Percentiles rank a stretch among this genome's conserved stretches.
Evolutionary conservation across 2,888 invertebrate species (phyloP).

Genomic region (Ischnus inquisitorius): DNA sequence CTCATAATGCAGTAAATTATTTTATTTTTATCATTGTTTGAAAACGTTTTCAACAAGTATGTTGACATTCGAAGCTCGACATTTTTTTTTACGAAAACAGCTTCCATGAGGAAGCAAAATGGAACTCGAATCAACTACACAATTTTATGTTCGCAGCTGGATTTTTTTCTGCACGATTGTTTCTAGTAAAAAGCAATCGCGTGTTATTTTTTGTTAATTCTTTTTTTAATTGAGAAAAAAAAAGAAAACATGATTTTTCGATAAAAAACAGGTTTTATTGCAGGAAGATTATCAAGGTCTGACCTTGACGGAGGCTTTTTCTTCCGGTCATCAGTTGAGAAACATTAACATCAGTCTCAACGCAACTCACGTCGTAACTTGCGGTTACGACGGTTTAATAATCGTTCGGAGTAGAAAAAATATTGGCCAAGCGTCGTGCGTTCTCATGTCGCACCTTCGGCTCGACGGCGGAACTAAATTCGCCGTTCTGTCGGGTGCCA

Average conservation of each 20-base stretch:
- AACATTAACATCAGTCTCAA: constrained; percentile 79
- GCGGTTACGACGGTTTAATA: constrained; percentile 85
- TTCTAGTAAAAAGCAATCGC: too few species aligned
- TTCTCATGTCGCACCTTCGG: constrained; percentile 85
- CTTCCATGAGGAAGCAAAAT: too few species aligned
- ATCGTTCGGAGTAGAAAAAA: constrained; percentile 80
- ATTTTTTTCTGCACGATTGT: too few species aligned
- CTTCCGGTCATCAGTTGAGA: constrained; percentile 84
- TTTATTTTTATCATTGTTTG: not conserved
- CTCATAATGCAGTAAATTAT: not conserved
- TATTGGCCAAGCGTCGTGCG: constrained; percentile 75
- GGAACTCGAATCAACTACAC: too few species aligned
- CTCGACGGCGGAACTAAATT: constrained; percentile 85
- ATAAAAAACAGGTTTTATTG: not conserved
- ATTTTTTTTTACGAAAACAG: too few species aligned
- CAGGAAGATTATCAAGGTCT: constrained; percentile 73
- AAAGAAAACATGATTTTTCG: not conserved
- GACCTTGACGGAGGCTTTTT: constrained; percentile 67
- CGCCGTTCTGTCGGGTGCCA: constrained; percentile 85
- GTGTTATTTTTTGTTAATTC: too few species aligned
- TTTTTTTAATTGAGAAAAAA: too few species aligned
- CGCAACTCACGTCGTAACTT: constrained; percentile 80
- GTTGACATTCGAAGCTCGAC: too few species aligned
- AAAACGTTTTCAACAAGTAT: too few species aligned
- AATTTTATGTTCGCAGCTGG: too few species aligned